Base-by-base conservation (phyloP, 1,140 invertebrate species). In the Tyrophagus putrescentiae region DNA sequence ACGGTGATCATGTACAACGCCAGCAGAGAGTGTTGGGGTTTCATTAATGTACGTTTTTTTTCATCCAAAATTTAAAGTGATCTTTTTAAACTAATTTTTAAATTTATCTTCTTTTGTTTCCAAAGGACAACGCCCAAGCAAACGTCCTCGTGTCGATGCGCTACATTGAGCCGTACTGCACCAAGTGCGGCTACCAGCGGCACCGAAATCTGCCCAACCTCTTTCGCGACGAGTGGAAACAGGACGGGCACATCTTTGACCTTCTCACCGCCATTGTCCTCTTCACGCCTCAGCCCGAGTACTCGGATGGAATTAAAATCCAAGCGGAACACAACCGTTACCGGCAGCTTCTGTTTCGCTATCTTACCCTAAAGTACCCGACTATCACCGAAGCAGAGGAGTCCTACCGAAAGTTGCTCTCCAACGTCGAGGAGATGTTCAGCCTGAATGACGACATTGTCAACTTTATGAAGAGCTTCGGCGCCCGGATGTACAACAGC, bases 181-280 rank as follows among this genome's bases (percentile, higher is more conserved):
- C 21, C 13, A 39, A 39, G 21, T 39, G 36, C 21, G 36, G 36
- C 36, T 39, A 39, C 21, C 36, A 39, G 36, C 13, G 36, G 21
- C 36, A 39, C 72, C 80, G 85, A 63, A 75, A 79, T 42, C 91
- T 90, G 71, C 80, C 88, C 5, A 77, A 79, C 42, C 83, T 84
- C 0, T 91, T 91, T 68, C 81, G 84, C 68, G 76, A 80, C 5
- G 76, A 79, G 44, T 88, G 85, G 82, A 77, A 84, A 21, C 75
- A 75, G 28, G 88, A 95, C 73, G 84, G 88, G 69, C 83, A 86
- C 69, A 82, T 57, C 9, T 11, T 57, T 57, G 56, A 57, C 21
- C 21, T 57, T 9, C 76, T 95, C 67, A 85, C 85, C 69, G 86
- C 89, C 54, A 91, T 95, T 65, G 78, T 87, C 45, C 74, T 94